Base-by-base conservation (phyloP, 1,140 invertebrate genomes). In the Magallana ariakensis region DNA sequence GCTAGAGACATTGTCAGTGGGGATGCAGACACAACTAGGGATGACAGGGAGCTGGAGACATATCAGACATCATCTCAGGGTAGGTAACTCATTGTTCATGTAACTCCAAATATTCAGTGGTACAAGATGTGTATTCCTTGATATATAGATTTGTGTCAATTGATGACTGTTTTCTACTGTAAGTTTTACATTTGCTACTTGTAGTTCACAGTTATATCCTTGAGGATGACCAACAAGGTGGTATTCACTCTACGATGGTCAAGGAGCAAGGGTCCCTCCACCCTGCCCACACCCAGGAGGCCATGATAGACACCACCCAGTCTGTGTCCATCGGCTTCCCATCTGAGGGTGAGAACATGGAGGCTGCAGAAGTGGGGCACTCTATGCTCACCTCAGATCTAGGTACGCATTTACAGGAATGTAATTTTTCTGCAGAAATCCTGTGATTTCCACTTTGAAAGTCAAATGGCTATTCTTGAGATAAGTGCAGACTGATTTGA, bases 11-110 rank as follows among this genome's bases (percentile, higher is more conserved):
- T 87, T 80, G 81, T 89, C 3, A 89, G 85, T 80, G 91, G 92
- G 19, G 93, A 94, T 86, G 92, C 92, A 26, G 93, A 94, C 88
- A 94, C 93, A 13, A 94, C 93, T 13, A 92, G 93, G 58, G 90
- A 89, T 58, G 93, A 93, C 86, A 87, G 89, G 19, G 87, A 90
- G 11, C 82, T 84, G 57, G 66, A 87, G 55, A 70, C 60, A 9
- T 87, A 84, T 80, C 53, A 19, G 11, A 10, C 33, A 53, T n/a
- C 85, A n/a, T 53, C 26, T 54, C 85, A 87, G 53, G 85, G 85
- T 86, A 60, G 46, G 55, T n/a, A 54, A 46, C 33, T 46, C 5
- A 46, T 46, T 46, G 33, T 46, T 4, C 5, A 46, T 46, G 33
- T 46, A 46, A 10, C n/a, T 75, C 8, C 13, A 26, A 19, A 81